Evolutionary conservation across 2,113 vertebrate genomes (phyloP).

Genomic region (Ia io): DNA sequence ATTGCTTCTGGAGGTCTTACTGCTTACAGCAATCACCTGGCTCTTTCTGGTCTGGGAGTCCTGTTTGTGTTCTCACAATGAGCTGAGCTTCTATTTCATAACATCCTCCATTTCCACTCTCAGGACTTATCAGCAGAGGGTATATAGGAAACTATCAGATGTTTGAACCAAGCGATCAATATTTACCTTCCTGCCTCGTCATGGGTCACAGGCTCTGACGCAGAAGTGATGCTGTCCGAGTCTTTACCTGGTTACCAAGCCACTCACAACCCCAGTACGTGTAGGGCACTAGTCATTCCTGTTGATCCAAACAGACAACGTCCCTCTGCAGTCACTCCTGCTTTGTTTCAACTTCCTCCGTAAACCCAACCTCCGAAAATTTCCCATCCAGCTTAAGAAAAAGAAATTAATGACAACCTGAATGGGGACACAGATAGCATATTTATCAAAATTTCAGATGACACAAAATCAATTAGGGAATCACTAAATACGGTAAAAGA

Average conservation of each 20-base stretch:
- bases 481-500: not conserved
- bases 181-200: conserved; percentile 57
- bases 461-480: not conserved
- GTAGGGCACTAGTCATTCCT: not conserved
- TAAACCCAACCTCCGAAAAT: not conserved
- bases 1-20: not conserved
- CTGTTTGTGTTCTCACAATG: not conserved
- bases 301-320: not conserved
- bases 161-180: conserved; percentile 21
- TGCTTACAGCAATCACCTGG: not conserved
- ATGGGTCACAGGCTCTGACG: conserved; percentile 37
- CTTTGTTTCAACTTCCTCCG: not conserved
- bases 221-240: not conserved
- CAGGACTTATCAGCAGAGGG: not conserved
- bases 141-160: not conserved
- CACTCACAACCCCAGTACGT: not conserved
- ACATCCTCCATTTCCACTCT: not conserved
- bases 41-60: not conserved
- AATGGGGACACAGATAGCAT: not conserved
- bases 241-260: conserved; percentile 8
- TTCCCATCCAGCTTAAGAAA: not conserved
- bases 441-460: not conserved
- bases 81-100: not conserved
- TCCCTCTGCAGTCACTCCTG: not conserved
- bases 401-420: not conserved